Conservation (phyloP, 2,797 vertebrate genomes). For the Eidolon dupreanum region DNA sequence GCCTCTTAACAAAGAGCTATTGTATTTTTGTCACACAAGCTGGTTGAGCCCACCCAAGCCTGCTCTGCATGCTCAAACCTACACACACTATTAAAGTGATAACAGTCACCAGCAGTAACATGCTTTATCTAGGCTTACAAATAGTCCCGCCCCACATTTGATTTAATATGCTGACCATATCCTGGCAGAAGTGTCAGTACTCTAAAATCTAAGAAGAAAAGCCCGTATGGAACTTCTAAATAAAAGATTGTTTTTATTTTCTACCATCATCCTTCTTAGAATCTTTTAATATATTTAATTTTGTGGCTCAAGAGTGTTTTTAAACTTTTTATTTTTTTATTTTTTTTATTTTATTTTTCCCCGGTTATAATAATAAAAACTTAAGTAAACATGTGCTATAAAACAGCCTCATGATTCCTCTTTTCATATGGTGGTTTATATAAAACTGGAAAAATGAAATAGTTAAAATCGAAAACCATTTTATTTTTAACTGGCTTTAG, state of each 20-base stretch:
- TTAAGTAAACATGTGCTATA: conserved; percentile 1
- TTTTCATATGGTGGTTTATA: conserved; percentile 19
- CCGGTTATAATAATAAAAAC: conserved; percentile 15
- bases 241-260: conserved; percentile 56
- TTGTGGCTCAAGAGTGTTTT: conserved; percentile 21
- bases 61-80: conserved; percentile 79
- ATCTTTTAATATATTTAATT: conserved; percentile 11
- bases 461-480: conserved; percentile 43
- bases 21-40: conserved; percentile 66
- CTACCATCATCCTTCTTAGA: background rate
- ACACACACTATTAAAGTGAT: conserved; percentile 71
- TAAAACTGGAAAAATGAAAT: conserved; percentile 25
- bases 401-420: background rate
- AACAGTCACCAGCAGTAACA: conserved; percentile 66
- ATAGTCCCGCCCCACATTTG: conserved; percentile 43
- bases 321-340: background rate
- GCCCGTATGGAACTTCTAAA: background rate
- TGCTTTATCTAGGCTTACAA: conserved; percentile 65
- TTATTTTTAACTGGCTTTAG: conserved; percentile 2
- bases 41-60: conserved; percentile 80
- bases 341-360: background rate
- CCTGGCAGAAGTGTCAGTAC: conserved; percentile 60
- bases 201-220: conserved; percentile 53
- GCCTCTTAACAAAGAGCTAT: conserved; percentile 75
- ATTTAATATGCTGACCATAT: conserved; percentile 53